Percentiles rank a stretch among this genome's conserved stretches.
phyloP scores from a whole-genome alignment of 1,140 invertebrate species.

The Saccostrea echinata region DNA sequence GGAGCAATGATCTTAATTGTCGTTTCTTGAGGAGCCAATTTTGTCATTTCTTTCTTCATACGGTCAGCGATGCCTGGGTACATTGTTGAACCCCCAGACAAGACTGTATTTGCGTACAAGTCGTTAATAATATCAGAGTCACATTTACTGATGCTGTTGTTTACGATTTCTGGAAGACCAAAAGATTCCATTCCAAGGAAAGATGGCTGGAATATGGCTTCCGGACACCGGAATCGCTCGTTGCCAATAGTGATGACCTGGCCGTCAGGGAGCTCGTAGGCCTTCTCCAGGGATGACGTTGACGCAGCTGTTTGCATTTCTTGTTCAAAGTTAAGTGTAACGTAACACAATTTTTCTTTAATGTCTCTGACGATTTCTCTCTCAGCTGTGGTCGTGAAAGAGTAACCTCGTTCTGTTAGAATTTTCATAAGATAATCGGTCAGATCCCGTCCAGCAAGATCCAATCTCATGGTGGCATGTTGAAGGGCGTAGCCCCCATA shows the following conservation, averaged over 20 bases:
- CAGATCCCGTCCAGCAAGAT: conserved; percentile 81
- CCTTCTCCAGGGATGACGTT: too few species aligned
- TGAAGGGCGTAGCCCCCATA: conserved; percentile 90
- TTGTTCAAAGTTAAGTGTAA: too few species aligned
- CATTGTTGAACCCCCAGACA: conserved; percentile 82
- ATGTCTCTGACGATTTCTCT: too few species aligned
- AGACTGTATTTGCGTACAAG: conserved; percentile 91
- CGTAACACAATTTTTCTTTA: too few species aligned
- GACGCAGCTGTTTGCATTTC: too few species aligned
- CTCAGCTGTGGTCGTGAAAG: too few species aligned
- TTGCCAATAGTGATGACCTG: conserved; percentile 71
- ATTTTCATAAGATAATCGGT: too few species aligned
- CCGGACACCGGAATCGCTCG: conserved; percentile 74
- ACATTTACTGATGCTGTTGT: conserved; percentile 89
- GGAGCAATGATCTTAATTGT: conserved; percentile 92
- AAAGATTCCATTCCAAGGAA: conserved; percentile 71
- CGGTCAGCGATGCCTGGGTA: conserved; percentile 82
- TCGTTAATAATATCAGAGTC: conserved; percentile 91
- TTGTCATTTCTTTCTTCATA: conserved; percentile 85
- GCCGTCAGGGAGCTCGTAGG: too few species aligned
- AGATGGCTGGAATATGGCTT: conserved; percentile 86
- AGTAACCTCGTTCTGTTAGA: not conserved
- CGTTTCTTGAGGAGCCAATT: conserved; percentile 84
- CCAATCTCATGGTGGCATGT: conserved; percentile 96
- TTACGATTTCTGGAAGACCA: conserved; percentile 84